These are phyloP conservation scores for Xenentodon cancila DNA, from an alignment of 2,797 vertebrate genomes.

Conservation along the genomic window DNA sequence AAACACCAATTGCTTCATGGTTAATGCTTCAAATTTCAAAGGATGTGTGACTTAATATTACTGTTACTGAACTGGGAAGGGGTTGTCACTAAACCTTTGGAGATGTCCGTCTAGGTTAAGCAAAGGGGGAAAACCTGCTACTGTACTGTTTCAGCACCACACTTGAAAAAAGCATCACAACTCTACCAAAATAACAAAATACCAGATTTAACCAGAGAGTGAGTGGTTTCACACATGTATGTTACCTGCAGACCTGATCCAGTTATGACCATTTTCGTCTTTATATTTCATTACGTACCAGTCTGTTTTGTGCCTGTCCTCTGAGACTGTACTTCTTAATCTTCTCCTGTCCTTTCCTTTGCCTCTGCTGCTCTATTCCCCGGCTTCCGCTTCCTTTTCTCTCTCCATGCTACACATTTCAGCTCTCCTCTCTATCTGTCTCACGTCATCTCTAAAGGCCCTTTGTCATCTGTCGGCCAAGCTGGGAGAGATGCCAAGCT, in stretches of 20 bases:
- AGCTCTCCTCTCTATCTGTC: constrained; percentile 32
- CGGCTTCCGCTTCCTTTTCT: constrained; percentile 7
- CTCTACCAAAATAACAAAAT: neutral
- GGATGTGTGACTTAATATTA: no score
- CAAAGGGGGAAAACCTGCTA: no score
- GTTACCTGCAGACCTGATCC: neutral
- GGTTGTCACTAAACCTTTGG: no score
- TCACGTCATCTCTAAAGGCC: constrained; percentile 50
- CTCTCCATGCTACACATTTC: constrained; percentile 18
- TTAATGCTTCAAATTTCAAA: neutral
- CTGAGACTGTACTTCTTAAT: no score
- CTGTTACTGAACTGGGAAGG: no score
- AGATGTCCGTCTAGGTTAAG: no score
- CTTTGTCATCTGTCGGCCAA: constrained; percentile 68
- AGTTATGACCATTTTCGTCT: neutral
- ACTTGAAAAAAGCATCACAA: no score
- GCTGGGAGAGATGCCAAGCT: constrained; percentile 65
- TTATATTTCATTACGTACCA: no score
- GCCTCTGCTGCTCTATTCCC: constrained; percentile 2
- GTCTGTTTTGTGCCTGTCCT: no score
- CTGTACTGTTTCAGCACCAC: no score
- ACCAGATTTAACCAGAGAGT: neutral
- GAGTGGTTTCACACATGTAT: neutral
- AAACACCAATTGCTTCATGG: neutral
- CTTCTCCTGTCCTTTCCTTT: neutral